These are phyloP conservation scores for Trisateles emortualis DNA, from an alignment of 2,888 invertebrate species.

Conservation along the genomic window DNA sequence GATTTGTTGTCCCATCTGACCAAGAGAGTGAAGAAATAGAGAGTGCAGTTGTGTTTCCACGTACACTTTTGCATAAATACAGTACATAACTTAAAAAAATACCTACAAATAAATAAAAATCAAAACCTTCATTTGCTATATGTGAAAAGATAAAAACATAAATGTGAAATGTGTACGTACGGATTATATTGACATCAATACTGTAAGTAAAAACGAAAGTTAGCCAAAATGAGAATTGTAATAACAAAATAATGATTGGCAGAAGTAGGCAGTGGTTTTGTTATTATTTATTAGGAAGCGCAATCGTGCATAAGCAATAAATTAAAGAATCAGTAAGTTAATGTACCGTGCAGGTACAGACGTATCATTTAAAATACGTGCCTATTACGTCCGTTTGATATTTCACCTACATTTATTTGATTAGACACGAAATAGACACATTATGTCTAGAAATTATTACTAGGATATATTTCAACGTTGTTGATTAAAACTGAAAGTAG, in stretches of 20 bases:
- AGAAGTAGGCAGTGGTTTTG: constrained; percentile 45
- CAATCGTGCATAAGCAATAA: constrained; percentile 50
- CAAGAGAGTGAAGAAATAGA: too few species aligned
- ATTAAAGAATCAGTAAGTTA: constrained; percentile 43
- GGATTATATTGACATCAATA: constrained; percentile 33
- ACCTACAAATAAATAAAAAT: background rate
- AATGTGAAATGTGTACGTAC: background rate
- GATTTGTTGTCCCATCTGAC: too few species aligned
- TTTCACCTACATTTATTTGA: constrained; percentile 41
- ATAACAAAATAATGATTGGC: constrained; percentile 45
- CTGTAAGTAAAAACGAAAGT: constrained; percentile 68
- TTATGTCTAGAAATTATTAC: constrained; percentile 30
- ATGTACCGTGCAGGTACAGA: constrained; percentile 32
- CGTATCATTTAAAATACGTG: constrained; percentile 46
- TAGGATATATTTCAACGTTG: constrained; percentile 35
- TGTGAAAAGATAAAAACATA: background rate
- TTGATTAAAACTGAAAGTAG: constrained; percentile 45
- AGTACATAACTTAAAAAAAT: too few species aligned
- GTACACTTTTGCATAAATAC: too few species aligned
- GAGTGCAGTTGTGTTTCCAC: too few species aligned
- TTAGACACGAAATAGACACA: constrained; percentile 25
- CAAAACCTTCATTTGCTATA: background rate
- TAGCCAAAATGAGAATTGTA: constrained; percentile 47
- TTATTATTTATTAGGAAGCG: constrained; percentile 49
- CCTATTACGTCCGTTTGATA: constrained; percentile 21